A percentile compares a stretch with the other conserved stretches of the same genome.
phyloP scores from a whole-genome alignment of 2,113 vertebrate genomes.

The Chamaetylas fuelleborni region DNA sequence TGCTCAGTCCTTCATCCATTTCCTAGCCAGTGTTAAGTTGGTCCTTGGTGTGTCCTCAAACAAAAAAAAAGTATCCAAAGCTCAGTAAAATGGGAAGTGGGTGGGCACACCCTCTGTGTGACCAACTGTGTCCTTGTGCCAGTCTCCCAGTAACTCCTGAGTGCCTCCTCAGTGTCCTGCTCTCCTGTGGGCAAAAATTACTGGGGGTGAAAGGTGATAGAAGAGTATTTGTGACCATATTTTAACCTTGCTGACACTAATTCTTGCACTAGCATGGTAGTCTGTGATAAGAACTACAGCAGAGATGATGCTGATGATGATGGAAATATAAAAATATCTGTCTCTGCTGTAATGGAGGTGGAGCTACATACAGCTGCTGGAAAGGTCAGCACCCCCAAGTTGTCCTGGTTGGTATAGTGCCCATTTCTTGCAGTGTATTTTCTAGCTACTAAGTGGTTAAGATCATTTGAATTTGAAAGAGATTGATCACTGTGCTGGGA shows the following conservation, averaged over 20 bases:
- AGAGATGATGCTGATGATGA: neutral
- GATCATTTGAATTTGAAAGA: conserved; percentile 17
- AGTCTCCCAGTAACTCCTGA: neutral
- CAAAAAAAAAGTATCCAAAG: neutral
- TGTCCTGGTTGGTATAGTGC: neutral
- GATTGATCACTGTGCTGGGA: conserved; percentile 7
- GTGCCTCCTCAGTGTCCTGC: neutral
- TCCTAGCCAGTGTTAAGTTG: neutral
- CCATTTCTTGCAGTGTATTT: neutral
- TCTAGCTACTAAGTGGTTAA: neutral
- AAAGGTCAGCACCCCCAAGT: neutral
- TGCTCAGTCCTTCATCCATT: neutral
- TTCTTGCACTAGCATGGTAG: neutral
- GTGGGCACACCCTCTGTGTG: neutral
- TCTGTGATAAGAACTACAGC: neutral
- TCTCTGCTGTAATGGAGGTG: fast-evolving
- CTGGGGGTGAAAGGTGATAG: neutral
- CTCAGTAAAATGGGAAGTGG: neutral
- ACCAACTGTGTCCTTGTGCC: neutral
- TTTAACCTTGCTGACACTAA: neutral
- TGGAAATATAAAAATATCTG: neutral
- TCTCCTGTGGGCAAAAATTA: neutral
- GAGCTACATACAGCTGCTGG: neutral
- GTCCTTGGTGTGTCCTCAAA: neutral
- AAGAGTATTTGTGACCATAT: neutral